These are phyloP conservation scores for Hippocampus abdominalis DNA, from an alignment of 2,113 vertebrate species.

Conservation along the genomic window DNA sequence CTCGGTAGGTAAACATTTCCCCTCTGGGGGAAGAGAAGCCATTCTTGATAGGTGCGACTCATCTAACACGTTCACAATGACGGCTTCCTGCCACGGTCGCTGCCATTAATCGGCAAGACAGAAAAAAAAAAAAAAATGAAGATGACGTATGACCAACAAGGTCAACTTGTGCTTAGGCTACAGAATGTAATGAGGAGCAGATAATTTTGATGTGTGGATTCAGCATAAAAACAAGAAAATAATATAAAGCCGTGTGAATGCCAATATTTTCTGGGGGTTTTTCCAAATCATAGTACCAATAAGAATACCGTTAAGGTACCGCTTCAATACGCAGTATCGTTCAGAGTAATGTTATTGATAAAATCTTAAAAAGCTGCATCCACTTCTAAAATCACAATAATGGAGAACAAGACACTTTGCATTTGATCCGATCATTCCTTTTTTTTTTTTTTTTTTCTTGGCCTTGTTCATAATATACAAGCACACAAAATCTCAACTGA, in stretches of 20 bases:
- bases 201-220: too few species aligned
- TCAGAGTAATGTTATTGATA: too few species aligned
- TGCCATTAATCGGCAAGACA: constrained; percentile 18
- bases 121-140: constrained; percentile 4
- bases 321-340: too few species aligned
- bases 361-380: too few species aligned
- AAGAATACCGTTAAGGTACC: too few species aligned
- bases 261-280: too few species aligned
- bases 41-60: constrained; percentile 22
- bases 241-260: too few species aligned
- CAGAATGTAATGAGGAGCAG: neutral
- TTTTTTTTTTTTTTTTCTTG: neutral
- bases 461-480: neutral
- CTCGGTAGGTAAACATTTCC: constrained; percentile 25
- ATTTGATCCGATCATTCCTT: neutral
- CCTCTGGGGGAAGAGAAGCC: constrained; percentile 9
- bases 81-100: neutral
- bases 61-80: constrained; percentile 21
- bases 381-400: too few species aligned
- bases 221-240: too few species aligned
- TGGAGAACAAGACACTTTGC: too few species aligned
- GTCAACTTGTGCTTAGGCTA: neutral
- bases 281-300: too few species aligned
- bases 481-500: neutral
- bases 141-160: neutral